Evolutionary conservation across 2,888 invertebrate genomes (phyloP), one percentile per base, ranked within the genome.

Genomic region (Malthinus flaveolus): DNA sequence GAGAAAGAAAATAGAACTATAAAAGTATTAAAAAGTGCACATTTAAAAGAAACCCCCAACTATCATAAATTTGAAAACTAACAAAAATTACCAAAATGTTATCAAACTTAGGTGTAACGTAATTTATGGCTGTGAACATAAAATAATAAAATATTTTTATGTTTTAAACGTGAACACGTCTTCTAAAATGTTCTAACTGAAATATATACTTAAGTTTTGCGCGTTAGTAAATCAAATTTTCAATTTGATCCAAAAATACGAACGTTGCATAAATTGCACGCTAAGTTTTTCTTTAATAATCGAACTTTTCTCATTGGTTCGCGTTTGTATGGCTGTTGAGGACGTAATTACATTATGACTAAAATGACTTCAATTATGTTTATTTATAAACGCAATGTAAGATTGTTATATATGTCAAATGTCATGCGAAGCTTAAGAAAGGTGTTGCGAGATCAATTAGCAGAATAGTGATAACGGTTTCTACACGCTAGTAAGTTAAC

Each of bases 121-220:
- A 65, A 66, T 65, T 65, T 64, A 66, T 56, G 59, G 51, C 5
- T 23, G 54, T 37, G 60, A 55, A 61, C 62, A 63, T 66, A 65
- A 66, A 65, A 64, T 63, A 65, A 65, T 66, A 66, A 62, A 65
- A 63, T 64, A 66, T 65, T 65, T 66, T 66, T 66, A 65, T 66
- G 64, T 62, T 56, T 59, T 49, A 51, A 51, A 57, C 60, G 60
- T 61, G 60, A 61, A 60, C 51, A 61, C 36, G 60, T 56, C 53
- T 34, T 46, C 45, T 35, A 61, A 61, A 56, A 46, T 10, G 39
- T 51, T 37, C 35, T 11, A 45, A 35, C 44, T 61, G 56, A 61
- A 56, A 49, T 53, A 61, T 56, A 49, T 49, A 49, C 48, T 47
- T 13, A 11, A 39, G 37, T 50, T 33, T 33, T 15, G 55, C 15